Evolutionary conservation across 1,140 invertebrate genomes (phyloP), one percentile per base, ranked within the genome.

Genomic region (Bicyclus anynana): DNA sequence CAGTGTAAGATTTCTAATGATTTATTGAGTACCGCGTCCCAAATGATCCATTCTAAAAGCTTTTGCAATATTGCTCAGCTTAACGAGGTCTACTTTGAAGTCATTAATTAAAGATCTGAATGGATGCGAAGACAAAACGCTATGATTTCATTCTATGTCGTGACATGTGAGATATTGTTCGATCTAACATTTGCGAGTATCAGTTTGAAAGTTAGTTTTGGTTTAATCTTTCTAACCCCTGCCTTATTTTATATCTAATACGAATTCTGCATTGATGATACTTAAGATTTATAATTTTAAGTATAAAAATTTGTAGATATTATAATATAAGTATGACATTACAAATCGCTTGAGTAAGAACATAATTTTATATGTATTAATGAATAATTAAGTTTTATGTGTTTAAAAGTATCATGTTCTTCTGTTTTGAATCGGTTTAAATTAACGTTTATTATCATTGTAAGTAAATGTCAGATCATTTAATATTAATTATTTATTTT

Each of bases 111-210:
- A 72, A 66, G 60, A 23, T 49, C 57, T 64, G 49, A 42, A 53
- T 59, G 57, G 35, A 47, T 62, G 7, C 40, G 37, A 40, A 69
- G 60, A 68, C 66, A 64, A 72, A 72, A 59, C 42, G 51, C 29
- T 59, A 33, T 48, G 44, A 53, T 40, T 59, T 38, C 42, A 49
- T 40, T 59, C 44, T 16, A 40, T 14, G 12, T 61, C 48, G 53
- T 59, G 52, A 69, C 62, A 51, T 62, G 50, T 59, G 48, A 53
- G 40, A 59, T 64, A 79, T 74, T 71, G 74, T 80, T 75, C 53
- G 26, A 17, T 59, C 48, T 67, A 38, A 49, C 56, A 57, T 13
- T 20, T 17, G 3, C 1, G 9, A 40, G 6, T 40, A 40, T 40
- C 5, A 7, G 4, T 12, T 40, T 2, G 13, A 40, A 40, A 40